Conservation (phyloP, 2,797 vertebrate species). For the Leuciscus waleckii region DNA sequence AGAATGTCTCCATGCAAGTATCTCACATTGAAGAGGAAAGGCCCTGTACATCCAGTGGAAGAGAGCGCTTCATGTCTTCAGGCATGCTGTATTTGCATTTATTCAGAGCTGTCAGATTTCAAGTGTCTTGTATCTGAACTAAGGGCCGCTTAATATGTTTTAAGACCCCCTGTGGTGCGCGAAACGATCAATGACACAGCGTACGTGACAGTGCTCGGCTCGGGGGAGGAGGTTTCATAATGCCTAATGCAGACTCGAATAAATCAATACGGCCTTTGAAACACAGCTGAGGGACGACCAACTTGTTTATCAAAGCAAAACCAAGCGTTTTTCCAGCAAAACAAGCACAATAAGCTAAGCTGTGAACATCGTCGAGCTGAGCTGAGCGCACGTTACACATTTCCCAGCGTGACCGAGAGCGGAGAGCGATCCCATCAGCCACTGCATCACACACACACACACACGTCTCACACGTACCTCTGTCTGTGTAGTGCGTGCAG, state of each 20-base stretch:
- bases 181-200: conserved; percentile 15
- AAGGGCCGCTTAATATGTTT: conserved; percentile 58
- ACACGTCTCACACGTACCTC: background rate
- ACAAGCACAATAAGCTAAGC: conserved; percentile 2
- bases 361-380: conserved; percentile 22
- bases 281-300: conserved; percentile 9
- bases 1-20: conserved; percentile 53
- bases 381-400: conserved; percentile 9
- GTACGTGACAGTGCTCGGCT: conserved; percentile 7
- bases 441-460: background rate
- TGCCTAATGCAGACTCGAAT: conserved; percentile 33
- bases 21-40: conserved; percentile 6
- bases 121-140: conserved; percentile 40
- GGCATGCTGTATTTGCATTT: conserved; percentile 55
- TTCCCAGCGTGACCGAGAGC: conserved; percentile 13
- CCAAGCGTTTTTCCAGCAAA: conserved; percentile 10
- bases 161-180: conserved; percentile 48
- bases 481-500: background rate
- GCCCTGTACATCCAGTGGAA: background rate
- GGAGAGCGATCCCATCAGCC: conserved; percentile 38
- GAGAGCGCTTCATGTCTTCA: conserved; percentile 9
- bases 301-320: conserved; percentile 42
- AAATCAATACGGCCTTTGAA: conserved; percentile 33
- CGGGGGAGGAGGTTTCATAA: conserved; percentile 21
- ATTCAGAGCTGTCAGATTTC: conserved; percentile 57